A percentile compares a stretch with the other conserved stretches of the same genome.
phyloP scores from a whole-genome alignment of 1,140 invertebrate genomes.

The Neodiprion virginianus region DNA sequence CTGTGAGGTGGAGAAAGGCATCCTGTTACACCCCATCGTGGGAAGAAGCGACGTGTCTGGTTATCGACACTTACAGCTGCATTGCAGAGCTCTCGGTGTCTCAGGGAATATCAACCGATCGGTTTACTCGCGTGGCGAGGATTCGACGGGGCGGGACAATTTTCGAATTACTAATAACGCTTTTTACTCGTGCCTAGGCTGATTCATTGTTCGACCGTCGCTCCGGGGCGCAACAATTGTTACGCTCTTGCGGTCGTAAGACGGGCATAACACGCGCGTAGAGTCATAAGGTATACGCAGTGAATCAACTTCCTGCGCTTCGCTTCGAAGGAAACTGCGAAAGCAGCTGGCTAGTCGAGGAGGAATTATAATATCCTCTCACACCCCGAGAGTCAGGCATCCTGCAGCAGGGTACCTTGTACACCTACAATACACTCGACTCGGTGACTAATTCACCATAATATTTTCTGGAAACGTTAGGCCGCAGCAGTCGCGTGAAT shows the following conservation, averaged over 20 bases:
- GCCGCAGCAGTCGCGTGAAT: too few relatives aligned
- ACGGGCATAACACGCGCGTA: neutral
- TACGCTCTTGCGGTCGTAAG: neutral
- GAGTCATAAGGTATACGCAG: neutral
- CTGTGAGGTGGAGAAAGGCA: neutral
- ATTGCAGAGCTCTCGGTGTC: too few relatives aligned
- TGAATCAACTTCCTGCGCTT: constrained; percentile 7
- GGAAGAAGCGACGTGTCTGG: neutral
- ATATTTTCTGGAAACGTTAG: too few relatives aligned
- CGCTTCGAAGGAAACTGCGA: neutral
- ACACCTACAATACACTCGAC: neutral
- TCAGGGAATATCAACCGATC: too few relatives aligned
- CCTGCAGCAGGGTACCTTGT: neutral
- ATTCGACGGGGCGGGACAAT: too few relatives aligned
- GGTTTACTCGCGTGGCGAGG: too few relatives aligned
- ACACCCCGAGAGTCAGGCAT: neutral
- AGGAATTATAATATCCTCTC: neutral
- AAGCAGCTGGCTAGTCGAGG: neutral
- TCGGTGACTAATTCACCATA: neutral
- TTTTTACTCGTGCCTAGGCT: neutral
- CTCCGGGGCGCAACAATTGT: neutral
- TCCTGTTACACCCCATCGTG: neutral
- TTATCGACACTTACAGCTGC: too few relatives aligned
- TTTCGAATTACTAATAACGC: too few relatives aligned
- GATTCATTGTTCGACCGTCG: neutral